Base-by-base conservation (phyloP, 2,797 vertebrate species). In the Discoglossus pictus region DNA sequence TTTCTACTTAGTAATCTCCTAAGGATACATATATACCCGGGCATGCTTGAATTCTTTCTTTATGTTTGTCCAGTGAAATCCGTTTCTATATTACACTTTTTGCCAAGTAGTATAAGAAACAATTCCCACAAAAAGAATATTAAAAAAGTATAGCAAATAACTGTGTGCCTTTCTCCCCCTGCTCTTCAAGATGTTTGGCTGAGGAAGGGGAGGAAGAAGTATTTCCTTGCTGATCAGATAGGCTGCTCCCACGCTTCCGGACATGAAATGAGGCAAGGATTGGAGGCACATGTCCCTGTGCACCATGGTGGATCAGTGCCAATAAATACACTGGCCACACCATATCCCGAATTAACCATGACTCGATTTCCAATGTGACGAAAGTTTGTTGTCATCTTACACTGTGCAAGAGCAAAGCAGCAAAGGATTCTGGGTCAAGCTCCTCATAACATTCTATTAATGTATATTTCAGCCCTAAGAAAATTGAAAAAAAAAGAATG, bases 161-260 rank as follows among this genome's bases (percentile, higher is more conserved):
- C 44, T 47, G 4, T 10, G 9, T 47, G 20, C 44, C 23, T 47
- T 47, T 12, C 18, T 21, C 18, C 44, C 23, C 21, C 4, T 20
- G 1, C 17, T 9, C 27, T 52, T 51, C 24, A 13, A 46, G 40
- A 24, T n/a, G 34, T 6, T 6, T 15, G n/a, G 2, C 46, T 27
- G 35, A 31, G 44, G 64, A 50, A 38, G 10, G 15, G 43, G 52
- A 58, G 64, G 64, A 66, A 58, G 64, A 17, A 13, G 12, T 11
- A 50, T 51, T 59, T 67, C 65, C 54, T 59, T 23, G 27, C 20
- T 16, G n/a, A 42, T 34, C 7, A 15, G 20, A 31, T 15, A 40
- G 16, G 18, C 13, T n/a, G 46, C 53, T 42, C 64, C 53, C 64
- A 59, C 44, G 43, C 53, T 48, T 66, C 43, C 64, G 48, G 44